A percentile compares a stretch with the other conserved stretches of the same genome.
phyloP scores from a whole-genome alignment of 2,797 vertebrate species.

The Cynopterus sphinx region DNA sequence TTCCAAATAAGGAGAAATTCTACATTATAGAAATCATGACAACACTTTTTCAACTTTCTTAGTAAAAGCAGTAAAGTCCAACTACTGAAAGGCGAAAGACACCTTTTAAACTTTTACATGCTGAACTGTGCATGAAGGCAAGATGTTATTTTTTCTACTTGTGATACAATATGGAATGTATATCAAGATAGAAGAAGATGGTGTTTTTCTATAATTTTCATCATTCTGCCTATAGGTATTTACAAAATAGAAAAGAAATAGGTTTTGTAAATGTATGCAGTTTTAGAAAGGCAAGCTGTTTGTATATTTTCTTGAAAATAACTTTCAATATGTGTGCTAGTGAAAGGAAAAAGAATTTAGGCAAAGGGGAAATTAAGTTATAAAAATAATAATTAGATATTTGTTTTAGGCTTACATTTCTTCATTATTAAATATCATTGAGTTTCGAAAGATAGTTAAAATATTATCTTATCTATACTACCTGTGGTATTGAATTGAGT shows the following conservation, averaged over 20 bases:
- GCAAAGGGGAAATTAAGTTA: constrained; percentile 5
- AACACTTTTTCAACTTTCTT: constrained; percentile 6
- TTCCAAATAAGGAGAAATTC: neutral
- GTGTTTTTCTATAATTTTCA: constrained; percentile 69
- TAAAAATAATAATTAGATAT: neutral
- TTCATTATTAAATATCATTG: neutral
- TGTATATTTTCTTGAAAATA: constrained; percentile 42
- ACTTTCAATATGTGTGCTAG: neutral
- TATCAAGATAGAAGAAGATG: constrained; percentile 54
- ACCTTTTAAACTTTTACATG: constrained; percentile 19
- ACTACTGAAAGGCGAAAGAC: constrained; percentile 37
- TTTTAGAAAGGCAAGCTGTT: neutral
- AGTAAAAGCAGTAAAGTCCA: constrained; percentile 1
- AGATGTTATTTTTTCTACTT: constrained; percentile 47
- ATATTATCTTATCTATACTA: neutral
- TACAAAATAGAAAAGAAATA: constrained; percentile 49
- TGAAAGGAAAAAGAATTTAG: neutral
- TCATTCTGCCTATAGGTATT: constrained; percentile 56
- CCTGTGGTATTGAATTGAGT: neutral
- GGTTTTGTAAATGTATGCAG: constrained; percentile 38
- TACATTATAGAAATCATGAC: neutral
- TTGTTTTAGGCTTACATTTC: neutral
- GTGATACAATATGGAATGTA: constrained; percentile 63
- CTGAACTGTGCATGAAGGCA: neutral
- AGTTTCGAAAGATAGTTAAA: neutral